Percentiles rank a stretch among this genome's conserved stretches.
Conservation (phyloP, 2,113 vertebrate genomes). For the Brachyhypopomus gauderio region DNA sequence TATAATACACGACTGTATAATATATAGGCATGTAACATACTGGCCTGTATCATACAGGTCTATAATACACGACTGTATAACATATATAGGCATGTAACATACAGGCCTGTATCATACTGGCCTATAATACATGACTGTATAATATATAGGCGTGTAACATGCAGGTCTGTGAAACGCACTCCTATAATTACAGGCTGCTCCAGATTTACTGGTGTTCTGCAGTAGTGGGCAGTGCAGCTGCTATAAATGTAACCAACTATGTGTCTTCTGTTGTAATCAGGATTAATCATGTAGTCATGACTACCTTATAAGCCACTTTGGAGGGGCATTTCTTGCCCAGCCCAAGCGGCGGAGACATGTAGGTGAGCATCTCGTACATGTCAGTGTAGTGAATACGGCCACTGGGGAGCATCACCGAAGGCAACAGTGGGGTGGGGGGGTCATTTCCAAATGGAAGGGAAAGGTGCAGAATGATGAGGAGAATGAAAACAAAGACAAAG, state of each 20-base stretch:
- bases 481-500: constrained; percentile 57
- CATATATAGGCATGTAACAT: too few relatives aligned
- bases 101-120: too few relatives aligned
- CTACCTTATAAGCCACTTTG: constrained; percentile 99
- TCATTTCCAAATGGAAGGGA: constrained; percentile 58
- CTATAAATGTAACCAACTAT: neutral
- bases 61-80: too few relatives aligned
- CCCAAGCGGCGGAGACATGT: constrained; percentile 99
- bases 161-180: too few relatives aligned
- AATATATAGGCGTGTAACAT: too few relatives aligned
- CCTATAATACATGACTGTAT: too few relatives aligned
- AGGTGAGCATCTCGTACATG: constrained; percentile 99
- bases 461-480: constrained; percentile 41
- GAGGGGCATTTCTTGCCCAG: constrained; percentile 99
- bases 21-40: too few relatives aligned
- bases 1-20: too few relatives aligned
- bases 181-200: neutral
- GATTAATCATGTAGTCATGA: constrained; percentile 57
- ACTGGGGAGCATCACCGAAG: constrained; percentile 72
- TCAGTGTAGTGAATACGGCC: constrained; percentile 99
- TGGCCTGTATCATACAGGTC: too few relatives aligned
- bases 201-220: neutral
- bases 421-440: constrained; percentile 69
- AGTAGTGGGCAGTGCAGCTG: neutral
- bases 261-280: neutral